Base-by-base conservation (phyloP, 2,888 invertebrate genomes). In the Sceliomorpha sp. region DNA sequence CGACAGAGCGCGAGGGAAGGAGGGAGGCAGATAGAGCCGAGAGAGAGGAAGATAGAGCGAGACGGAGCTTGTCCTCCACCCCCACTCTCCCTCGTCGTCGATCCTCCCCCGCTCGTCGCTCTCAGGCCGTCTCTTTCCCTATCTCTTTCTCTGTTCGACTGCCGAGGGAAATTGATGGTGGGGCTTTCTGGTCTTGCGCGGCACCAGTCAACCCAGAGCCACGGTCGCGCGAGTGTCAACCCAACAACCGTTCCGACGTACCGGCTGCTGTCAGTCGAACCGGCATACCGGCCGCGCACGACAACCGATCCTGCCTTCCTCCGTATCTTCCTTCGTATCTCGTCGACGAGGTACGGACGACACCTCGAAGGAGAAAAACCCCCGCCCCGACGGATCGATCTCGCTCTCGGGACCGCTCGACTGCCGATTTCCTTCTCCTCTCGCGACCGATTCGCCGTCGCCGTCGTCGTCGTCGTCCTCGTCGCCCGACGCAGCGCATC, bases 121-220 rank as follows among this genome's bases (percentile, higher is more conserved):
- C 63, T 32, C 67, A 39, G 36, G 31, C 58, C 53, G 29, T 50
- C 60, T 58, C 58, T 53, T 59, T 72, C 56, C 55, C 44, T 44
- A 53, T 55, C 45, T 58, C 73, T 72, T 62, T 37, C 59, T 67
- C 72, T 45, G 72, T 62, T 58, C 59, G 34, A 59, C 48, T 50
- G 48, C 69, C 62, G 78, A n/a, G n/a, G n/a, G n/a, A n/a, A n/a
- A n/a, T n/a, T n/a, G n/a, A n/a, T n/a, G n/a, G n/a, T n/a, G 81
- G 87, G 87, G 87, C 84, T 84, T 77, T 82, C 81, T 82, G 85
- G 80, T 86, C 84, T 86, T 85, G 85, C 86, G 86, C 86, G 81
- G 79, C 81, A 68, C 78, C 86, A 87, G 87, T 87, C 87, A 85
- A 86, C 86, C 81, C 82, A 84, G 84, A 87, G 86, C 84, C 82